phyloP scores from a whole-genome alignment of 2,113 vertebrate genomes.

The Talpa occidentalis region DNA sequence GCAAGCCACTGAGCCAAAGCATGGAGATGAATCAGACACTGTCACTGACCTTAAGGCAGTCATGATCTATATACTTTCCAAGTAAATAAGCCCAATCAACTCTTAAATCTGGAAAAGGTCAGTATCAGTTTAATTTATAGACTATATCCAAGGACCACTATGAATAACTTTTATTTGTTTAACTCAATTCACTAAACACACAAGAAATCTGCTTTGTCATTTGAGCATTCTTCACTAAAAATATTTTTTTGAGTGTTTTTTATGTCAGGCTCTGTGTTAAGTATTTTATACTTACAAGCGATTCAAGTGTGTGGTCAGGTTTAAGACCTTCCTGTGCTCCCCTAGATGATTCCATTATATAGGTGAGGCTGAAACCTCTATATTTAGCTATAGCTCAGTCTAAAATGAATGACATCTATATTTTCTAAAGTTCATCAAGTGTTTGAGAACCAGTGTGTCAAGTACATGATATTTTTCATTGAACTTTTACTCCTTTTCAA shows the following conservation, averaged over 20 bases:
- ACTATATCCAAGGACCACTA: neutral
- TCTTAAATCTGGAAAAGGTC: neutral
- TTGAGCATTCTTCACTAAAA: neutral
- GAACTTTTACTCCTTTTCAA: neutral
- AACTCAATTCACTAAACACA: neutral
- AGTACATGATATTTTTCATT: neutral
- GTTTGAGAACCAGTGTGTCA: neutral
- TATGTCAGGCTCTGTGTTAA: neutral
- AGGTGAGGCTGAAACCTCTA: neutral
- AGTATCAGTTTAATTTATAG: neutral
- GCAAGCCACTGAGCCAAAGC: neutral
- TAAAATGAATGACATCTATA: neutral
- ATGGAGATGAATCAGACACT: neutral
- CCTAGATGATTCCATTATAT: fast-evolving
- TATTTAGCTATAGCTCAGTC: neutral
- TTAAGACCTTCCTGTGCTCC: neutral
- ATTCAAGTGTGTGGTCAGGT: neutral
- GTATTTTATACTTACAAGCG: neutral
- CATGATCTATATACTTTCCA: neutral
- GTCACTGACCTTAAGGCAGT: neutral
- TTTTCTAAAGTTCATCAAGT: neutral
- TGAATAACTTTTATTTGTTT: neutral
- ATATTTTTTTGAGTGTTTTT: neutral
- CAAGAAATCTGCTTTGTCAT: neutral
- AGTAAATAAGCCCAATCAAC: neutral